Evolutionary conservation across 2,797 vertebrate species (phyloP).

Genomic region (Lophius americanus): DNA sequence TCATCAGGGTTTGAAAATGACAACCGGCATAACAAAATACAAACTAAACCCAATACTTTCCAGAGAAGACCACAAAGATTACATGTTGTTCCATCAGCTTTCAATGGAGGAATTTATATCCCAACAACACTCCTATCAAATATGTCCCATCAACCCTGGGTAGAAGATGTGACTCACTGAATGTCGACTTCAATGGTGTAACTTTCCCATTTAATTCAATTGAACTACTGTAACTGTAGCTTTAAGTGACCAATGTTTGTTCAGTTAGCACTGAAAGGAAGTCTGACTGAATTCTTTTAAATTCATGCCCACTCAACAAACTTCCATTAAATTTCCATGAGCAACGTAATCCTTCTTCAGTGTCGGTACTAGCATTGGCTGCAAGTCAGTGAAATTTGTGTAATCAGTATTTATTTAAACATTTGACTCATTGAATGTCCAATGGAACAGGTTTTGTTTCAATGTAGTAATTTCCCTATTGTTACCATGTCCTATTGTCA

Average conservation of each 20-base stretch:
- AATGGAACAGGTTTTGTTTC: conserved; percentile 1
- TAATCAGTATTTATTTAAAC: not conserved
- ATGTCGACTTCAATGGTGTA: not conserved
- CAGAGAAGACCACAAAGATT: conserved; percentile 1
- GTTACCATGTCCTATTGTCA: not conserved
- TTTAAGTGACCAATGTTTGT: not conserved
- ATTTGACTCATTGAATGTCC: conserved; percentile 1
- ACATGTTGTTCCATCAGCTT: conserved; percentile 20
- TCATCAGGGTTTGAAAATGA: conserved; percentile 1
- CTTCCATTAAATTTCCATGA: conserved; percentile 5
- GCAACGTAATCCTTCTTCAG: not conserved
- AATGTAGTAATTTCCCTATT: not conserved
- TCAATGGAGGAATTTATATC: not conserved
- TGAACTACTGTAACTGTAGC: not conserved
- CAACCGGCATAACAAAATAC: conserved; percentile 3
- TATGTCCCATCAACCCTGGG: conserved; percentile 10
- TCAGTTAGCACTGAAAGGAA: not conserved
- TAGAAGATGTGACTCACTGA: conserved; percentile 11
- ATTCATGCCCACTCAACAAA: not conserved
- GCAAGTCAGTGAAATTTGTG: not conserved
- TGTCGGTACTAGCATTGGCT: not conserved
- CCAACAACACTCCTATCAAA: not conserved
- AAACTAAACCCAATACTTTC: no score
- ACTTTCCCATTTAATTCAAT: not conserved
- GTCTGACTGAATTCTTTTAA: not conserved